Evolutionary conservation across 2,113 vertebrate species (phyloP).

Genomic region (Rhadina sibilatrix): DNA sequence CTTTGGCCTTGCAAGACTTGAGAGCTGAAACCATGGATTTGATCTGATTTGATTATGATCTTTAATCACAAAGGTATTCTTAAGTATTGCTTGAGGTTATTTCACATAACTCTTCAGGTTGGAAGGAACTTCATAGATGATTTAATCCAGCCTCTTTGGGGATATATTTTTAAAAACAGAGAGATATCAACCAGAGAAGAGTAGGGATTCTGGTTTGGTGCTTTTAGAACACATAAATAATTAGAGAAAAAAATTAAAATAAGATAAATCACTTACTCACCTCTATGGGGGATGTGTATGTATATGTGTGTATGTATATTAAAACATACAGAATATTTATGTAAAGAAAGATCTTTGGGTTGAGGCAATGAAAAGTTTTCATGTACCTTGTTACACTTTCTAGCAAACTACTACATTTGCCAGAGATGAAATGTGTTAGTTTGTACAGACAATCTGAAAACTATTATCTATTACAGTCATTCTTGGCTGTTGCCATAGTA

Average conservation of each 20-base stretch:
- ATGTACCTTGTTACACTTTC: neutral
- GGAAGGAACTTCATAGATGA: neutral
- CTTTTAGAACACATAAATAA: neutral
- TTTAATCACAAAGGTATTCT: neutral
- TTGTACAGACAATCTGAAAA: neutral
- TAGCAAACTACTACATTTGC: neutral
- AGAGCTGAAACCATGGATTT: neutral
- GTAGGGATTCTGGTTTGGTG: neutral
- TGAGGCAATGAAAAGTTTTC: neutral
- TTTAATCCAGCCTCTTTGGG: neutral
- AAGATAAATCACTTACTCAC: neutral
- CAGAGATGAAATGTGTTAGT: neutral
- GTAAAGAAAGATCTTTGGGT: neutral
- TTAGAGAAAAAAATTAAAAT: neutral
- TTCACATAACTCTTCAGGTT: neutral
- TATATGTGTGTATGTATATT: rapidly evolving
- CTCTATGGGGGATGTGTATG: neutral
- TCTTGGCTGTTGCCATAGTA: neutral
- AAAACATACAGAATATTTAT: neutral
- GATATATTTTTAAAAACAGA: neutral
- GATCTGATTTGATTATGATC: neutral
- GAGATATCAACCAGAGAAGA: neutral
- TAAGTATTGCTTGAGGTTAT: neutral
- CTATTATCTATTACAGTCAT: neutral
- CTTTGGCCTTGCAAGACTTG: neutral